Evolutionary conservation across 2,797 vertebrate species (phyloP).

Genomic region (Hemitrygon akajei): DNA sequence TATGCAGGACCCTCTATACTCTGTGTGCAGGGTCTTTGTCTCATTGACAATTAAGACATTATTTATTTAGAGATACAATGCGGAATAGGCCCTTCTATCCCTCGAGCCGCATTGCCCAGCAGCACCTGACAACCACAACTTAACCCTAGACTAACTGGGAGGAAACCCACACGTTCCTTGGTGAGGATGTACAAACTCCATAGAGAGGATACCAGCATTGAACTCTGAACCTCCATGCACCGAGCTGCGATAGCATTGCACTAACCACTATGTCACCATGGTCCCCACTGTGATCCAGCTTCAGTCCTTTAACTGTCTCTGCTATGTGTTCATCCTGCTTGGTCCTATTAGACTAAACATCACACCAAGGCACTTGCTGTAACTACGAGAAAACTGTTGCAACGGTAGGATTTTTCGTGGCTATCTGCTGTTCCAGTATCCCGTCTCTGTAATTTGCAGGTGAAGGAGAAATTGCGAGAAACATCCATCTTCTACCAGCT

Average conservation of each 20-base stretch:
- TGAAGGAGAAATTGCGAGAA: slow-evolving; percentile 42
- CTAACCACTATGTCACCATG: too few species aligned
- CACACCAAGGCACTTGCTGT: background rate
- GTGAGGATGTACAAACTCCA: too few species aligned
- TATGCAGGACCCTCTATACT: background rate
- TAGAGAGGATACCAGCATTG: too few species aligned
- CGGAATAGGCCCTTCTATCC: too few species aligned
- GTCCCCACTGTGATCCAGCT: background rate
- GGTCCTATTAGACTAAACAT: background rate
- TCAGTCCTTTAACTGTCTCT: background rate
- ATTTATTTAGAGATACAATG: too few species aligned
- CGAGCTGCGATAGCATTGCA: too few species aligned
- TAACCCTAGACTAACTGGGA: too few species aligned
- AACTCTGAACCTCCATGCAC: too few species aligned
- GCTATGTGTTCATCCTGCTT: background rate
- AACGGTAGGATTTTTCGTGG: background rate
- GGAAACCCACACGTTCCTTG: too few species aligned
- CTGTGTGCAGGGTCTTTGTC: background rate
- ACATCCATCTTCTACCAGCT: slow-evolving; percentile 48
- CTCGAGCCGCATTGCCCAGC: too few species aligned
- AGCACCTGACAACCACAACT: too few species aligned
- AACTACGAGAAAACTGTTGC: background rate
- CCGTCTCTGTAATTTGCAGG: slow-evolving; percentile 46
- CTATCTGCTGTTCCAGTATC: background rate
- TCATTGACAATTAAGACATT: background rate